These are phyloP conservation scores for Campoplex nolae DNA, from an alignment of 2,888 invertebrate species.

Conservation along the genomic window DNA sequence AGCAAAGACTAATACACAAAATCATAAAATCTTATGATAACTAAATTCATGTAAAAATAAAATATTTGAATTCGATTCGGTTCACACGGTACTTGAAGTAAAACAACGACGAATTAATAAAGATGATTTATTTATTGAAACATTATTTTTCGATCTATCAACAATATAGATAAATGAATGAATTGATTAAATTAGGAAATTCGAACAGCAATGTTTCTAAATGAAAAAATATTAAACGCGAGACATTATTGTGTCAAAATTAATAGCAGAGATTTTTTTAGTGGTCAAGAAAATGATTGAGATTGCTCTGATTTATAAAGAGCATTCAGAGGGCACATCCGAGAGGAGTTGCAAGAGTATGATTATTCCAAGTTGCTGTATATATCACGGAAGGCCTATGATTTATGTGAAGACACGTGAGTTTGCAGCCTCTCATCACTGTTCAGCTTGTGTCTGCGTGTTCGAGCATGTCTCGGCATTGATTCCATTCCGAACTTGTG, in stretches of 20 bases:
- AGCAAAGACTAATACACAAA: background rate
- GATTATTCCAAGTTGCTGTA: constrained; percentile 34
- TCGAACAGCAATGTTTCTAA: background rate
- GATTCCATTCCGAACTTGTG: constrained; percentile 40
- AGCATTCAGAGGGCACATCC: constrained; percentile 13
- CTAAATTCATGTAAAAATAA: no score
- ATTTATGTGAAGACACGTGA: constrained; percentile 58
- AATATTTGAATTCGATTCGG: no score
- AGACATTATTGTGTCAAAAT: background rate
- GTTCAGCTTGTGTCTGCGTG: constrained; percentile 23
- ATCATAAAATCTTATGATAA: background rate
- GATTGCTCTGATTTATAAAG: constrained; percentile 19
- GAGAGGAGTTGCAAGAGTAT: constrained; percentile 17
- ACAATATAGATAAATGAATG: no score
- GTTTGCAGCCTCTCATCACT: constrained; percentile 44
- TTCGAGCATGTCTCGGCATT: constrained; percentile 43
- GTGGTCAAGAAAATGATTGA: constrained; percentile 12
- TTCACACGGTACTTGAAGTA: no score
- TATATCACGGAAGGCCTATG: constrained; percentile 35
- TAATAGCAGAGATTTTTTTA: background rate
- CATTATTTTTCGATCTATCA: no score
- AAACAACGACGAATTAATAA: no score
- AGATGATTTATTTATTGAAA: no score
- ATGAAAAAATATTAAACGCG: background rate
- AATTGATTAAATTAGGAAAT: no score